A percentile compares a stretch with the other conserved stretches of the same genome.
phyloP scores from a whole-genome alignment of 2,113 vertebrate genomes.

The Alaudala cheleensis region DNA sequence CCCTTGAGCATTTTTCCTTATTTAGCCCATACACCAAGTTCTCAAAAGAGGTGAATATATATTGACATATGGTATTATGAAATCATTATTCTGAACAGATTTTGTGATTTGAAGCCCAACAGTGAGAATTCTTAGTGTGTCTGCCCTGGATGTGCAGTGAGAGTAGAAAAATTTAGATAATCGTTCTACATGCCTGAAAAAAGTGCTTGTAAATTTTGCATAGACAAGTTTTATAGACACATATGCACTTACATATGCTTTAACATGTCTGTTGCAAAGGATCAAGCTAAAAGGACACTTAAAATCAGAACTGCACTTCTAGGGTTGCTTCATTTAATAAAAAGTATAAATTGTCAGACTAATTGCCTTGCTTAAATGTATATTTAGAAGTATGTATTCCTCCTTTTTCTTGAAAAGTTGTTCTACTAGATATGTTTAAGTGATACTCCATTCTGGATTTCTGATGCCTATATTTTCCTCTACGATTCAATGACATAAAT shows the following conservation, averaged over 20 bases:
- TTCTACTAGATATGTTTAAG: background rate
- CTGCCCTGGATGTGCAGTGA: background rate
- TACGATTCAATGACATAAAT: background rate
- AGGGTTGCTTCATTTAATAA: background rate
- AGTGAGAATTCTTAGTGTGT: background rate
- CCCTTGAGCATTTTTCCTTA: background rate
- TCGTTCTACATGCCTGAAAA: background rate
- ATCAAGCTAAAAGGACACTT: background rate
- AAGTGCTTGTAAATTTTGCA: background rate
- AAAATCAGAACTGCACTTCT: background rate
- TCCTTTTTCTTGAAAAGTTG: background rate
- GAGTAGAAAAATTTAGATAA: background rate
- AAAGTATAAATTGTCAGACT: background rate
- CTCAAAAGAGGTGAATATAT: background rate
- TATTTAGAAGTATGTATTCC: background rate
- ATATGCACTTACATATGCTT: background rate
- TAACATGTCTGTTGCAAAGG: background rate
- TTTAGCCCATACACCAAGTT: background rate
- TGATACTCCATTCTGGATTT: background rate
- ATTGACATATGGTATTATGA: background rate
- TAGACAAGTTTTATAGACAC: background rate
- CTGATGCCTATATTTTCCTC: background rate
- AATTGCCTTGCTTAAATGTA: background rate
- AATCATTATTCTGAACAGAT: background rate
- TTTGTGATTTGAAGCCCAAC: background rate